A percentile compares a stretch with the other conserved stretches of the same genome.
Conservation (phyloP, 2,113 vertebrate genomes). For the Ursus arctos region DNA sequence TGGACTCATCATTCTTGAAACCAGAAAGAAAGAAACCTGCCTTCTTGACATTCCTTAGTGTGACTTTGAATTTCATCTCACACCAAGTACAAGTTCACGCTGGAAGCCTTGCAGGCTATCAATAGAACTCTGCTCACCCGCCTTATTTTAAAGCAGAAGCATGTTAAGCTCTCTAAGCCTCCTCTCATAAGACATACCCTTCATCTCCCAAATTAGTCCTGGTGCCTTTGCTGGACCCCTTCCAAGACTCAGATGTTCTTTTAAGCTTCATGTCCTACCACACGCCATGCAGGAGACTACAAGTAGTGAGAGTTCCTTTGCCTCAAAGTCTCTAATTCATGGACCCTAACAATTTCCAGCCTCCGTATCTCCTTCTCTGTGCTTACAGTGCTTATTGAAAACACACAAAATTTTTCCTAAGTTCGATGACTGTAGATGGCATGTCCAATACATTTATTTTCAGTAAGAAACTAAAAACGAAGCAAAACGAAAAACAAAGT, state of each 20-base stretch:
- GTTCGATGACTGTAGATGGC: neutral
- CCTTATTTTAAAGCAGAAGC: constrained; percentile 83
- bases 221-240: constrained; percentile 74
- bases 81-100: constrained; percentile 70
- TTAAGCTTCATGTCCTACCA: constrained; percentile 77
- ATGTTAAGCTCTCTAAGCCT: constrained; percentile 81
- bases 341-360: neutral
- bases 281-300: neutral
- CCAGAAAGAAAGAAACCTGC: constrained; percentile 25
- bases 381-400: neutral
- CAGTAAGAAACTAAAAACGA: neutral
- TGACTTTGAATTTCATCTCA: constrained; percentile 74
- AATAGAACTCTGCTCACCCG: constrained; percentile 75
- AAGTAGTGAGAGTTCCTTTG: constrained; percentile 51
- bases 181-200: constrained; percentile 81
- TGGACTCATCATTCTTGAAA: constrained; percentile 37
- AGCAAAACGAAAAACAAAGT: neutral
- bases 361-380: neutral
- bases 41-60: constrained; percentile 65
- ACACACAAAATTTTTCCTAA: neutral
- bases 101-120: constrained; percentile 69
- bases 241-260: constrained; percentile 79
- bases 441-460: neutral
- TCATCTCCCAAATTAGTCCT: constrained; percentile 84
- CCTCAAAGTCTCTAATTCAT: constrained; percentile 70